These are phyloP conservation scores for Staurois parvus DNA, from an alignment of 2,797 vertebrate species.

Conservation along the genomic window DNA sequence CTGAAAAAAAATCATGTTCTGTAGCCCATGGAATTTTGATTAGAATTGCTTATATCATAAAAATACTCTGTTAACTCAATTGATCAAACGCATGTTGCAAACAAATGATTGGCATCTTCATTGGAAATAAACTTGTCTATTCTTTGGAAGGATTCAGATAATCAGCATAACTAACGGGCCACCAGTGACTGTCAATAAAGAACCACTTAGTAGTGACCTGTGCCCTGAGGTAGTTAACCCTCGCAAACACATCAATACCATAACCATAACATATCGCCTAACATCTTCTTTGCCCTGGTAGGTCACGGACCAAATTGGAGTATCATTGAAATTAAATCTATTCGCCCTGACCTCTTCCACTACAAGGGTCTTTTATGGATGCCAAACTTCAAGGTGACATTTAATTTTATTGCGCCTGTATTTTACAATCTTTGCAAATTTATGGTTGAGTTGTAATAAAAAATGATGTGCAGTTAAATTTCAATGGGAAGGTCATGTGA, in stretches of 20 bases:
- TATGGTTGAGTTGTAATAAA: constrained; percentile 34
- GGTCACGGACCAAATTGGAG: constrained; percentile 10
- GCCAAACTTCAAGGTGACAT: constrained; percentile 56
- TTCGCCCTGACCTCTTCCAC: constrained; percentile 29
- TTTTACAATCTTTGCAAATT: constrained; percentile 43
- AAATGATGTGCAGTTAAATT: constrained; percentile 50
- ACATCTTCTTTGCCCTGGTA: constrained; percentile 1
- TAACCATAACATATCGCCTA: neutral
- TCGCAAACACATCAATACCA: constrained; percentile 6
- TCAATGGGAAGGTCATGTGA: constrained; percentile 40
- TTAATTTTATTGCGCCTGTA: constrained; percentile 46
- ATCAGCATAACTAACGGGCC: neutral
- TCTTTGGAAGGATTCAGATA: constrained; percentile 1
- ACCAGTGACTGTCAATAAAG: constrained; percentile 11
- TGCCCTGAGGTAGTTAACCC: constrained; percentile 4
- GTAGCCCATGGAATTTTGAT: neutral
- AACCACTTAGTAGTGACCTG: constrained; percentile 20
- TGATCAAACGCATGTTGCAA: neutral
- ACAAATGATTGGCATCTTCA: neutral
- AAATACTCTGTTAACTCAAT: neutral
- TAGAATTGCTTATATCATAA: neutral
- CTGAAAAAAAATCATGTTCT: no score
- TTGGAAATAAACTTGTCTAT: neutral
- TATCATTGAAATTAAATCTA: constrained; percentile 17
- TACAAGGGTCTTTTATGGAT: constrained; percentile 25